Percentiles rank a stretch among this genome's conserved stretches.
Evolutionary conservation across 2,888 invertebrate species (phyloP).

Genomic region (Mesoligia furuncula): DNA sequence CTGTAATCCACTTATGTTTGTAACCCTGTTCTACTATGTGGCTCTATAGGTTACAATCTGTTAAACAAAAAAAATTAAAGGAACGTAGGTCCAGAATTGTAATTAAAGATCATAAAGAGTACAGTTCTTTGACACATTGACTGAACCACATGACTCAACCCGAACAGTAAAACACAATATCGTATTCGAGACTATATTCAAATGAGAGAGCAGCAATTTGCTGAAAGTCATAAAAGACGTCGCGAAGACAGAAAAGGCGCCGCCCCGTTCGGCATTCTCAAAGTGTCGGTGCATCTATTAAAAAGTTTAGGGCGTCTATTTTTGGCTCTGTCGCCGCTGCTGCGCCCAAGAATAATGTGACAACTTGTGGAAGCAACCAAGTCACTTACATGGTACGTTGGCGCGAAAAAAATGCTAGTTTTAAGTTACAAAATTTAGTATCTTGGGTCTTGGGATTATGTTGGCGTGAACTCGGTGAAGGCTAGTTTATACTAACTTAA

Average conservation of each 20-base stretch:
- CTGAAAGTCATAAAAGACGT: slow-evolving; percentile 86
- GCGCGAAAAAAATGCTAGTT: slow-evolving; percentile 67
- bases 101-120: slow-evolving; percentile 40
- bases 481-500: slow-evolving; percentile 18
- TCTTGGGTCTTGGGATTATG: slow-evolving; percentile 23
- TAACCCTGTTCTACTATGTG: not conserved
- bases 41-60: too few species aligned
- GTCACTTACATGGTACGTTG: slow-evolving; percentile 66
- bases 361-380: slow-evolving; percentile 78
- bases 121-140: slow-evolving; percentile 51
- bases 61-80: not conserved
- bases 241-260: slow-evolving; percentile 81
- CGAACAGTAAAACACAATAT: slow-evolving; percentile 58
- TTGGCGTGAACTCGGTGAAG: slow-evolving; percentile 8
- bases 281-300: slow-evolving; percentile 81
- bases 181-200: slow-evolving; percentile 74
- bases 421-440: slow-evolving; percentile 45
- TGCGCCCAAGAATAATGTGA: slow-evolving; percentile 79
- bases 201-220: slow-evolving; percentile 85
- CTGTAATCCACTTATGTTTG: not conserved
- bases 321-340: slow-evolving; percentile 79
- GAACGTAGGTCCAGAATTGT: not conserved
- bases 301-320: slow-evolving; percentile 88
- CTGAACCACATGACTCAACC: slow-evolving; percentile 54
- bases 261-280: slow-evolving; percentile 73